A percentile compares a stretch with the other conserved stretches of the same genome.
phyloP scores from a whole-genome alignment of 2,888 invertebrate species.

The Spilarctia lutea region DNA sequence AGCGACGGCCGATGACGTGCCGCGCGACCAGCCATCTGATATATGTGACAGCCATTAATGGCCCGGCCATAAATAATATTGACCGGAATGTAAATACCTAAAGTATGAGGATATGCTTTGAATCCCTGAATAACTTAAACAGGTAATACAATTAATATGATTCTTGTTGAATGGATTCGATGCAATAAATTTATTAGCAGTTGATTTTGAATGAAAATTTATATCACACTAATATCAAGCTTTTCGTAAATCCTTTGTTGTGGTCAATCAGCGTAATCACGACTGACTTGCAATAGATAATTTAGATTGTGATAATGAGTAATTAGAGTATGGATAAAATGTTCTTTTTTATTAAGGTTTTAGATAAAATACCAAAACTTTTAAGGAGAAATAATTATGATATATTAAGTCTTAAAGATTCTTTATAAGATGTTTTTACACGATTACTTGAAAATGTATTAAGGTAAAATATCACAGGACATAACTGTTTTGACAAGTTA shows the following conservation, averaged over 20 bases:
- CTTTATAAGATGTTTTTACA: too few species aligned
- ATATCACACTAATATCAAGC: neutral
- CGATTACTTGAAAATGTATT: too few species aligned
- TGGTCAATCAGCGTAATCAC: neutral
- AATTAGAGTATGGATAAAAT: too few species aligned
- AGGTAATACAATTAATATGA: slow-evolving; percentile 38
- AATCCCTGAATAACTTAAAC: slow-evolving; percentile 34
- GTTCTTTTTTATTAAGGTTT: too few species aligned
- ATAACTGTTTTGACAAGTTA: too few species aligned
- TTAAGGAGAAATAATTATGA: too few species aligned
- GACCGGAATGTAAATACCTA: slow-evolving; percentile 55
- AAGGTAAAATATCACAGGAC: too few species aligned
- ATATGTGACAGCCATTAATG: slow-evolving; percentile 68
- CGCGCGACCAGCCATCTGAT: slow-evolving; percentile 61
- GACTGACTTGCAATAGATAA: neutral
- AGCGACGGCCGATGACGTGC: slow-evolving; percentile 58
- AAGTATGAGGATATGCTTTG: slow-evolving; percentile 36
- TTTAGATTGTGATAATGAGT: slow-evolving; percentile 1
- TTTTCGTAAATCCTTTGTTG: neutral
- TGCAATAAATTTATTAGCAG: slow-evolving; percentile 10
- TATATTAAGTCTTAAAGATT: too few species aligned
- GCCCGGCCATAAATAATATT: slow-evolving; percentile 61
- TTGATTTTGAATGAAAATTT: slow-evolving; percentile 1
- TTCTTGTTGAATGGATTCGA: slow-evolving; percentile 16
- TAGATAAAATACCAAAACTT: too few species aligned